Conservation (phyloP, 2,797 vertebrate species). For the Neosilurus hyrtlii region DNA sequence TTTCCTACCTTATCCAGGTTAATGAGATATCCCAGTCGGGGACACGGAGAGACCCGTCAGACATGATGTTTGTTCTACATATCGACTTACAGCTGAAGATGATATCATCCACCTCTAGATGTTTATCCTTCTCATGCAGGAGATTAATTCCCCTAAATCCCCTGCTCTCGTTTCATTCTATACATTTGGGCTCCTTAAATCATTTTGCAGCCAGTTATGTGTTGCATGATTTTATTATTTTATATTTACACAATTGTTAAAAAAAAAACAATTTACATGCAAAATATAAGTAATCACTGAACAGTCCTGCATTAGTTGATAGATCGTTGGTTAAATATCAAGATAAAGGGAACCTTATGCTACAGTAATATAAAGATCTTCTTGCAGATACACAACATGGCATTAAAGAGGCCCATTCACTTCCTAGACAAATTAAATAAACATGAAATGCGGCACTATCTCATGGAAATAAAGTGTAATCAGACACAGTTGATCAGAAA, state of each 20-base stretch:
- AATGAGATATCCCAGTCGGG: conserved; percentile 26
- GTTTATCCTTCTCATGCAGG: neutral
- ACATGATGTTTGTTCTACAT: conserved; percentile 35
- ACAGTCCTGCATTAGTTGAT: neutral
- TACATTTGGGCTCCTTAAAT: neutral
- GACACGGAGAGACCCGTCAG: conserved; percentile 27
- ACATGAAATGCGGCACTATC: no score
- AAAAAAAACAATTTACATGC: neutral
- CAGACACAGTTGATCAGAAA: no score
- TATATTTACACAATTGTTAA: conserved; percentile 21
- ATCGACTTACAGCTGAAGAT: neutral
- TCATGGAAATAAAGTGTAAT: no score
- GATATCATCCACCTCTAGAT: neutral
- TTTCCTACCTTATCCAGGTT: conserved; percentile 29
- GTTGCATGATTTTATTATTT: conserved; percentile 30
- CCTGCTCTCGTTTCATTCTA: neutral
- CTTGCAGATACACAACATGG: neutral
- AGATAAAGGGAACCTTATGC: neutral
- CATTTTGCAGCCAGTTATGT: neutral
- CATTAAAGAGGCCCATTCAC: no score
- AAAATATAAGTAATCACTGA: conserved; percentile 1
- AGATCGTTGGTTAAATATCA: conserved; percentile 4
- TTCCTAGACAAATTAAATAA: no score
- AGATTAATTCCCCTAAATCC: neutral
- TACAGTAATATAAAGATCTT: conserved; percentile 10